Percentiles rank a stretch among this genome's conserved stretches.
Conservation (phyloP, 2,888 invertebrate genomes). For the Carcina quercana region DNA sequence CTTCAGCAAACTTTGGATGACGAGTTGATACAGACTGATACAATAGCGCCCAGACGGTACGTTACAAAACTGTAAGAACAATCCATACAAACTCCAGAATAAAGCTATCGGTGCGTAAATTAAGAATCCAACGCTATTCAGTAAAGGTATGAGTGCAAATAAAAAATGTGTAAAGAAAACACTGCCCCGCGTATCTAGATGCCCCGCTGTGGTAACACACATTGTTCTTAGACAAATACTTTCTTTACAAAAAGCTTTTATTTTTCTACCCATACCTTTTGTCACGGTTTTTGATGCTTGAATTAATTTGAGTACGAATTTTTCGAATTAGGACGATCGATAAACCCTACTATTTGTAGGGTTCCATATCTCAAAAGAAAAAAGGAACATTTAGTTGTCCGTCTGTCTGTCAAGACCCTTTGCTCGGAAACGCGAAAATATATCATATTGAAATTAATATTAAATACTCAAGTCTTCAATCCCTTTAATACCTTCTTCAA, state of each 20-base stretch:
- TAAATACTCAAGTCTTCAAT: too few species aligned
- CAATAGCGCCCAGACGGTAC: conserved; percentile 46
- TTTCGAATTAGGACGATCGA: conserved; percentile 37
- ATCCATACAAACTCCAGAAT: conserved; percentile 62
- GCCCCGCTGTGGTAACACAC: conserved; percentile 63
- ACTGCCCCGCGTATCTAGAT: conserved; percentile 58
- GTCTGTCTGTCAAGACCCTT: too few species aligned
- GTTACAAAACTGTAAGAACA: conserved; percentile 63
- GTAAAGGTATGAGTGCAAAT: conserved; percentile 50
- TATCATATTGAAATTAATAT: too few species aligned
- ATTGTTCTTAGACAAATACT: conserved; percentile 73
- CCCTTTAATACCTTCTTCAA: too few species aligned
- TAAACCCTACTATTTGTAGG: too few species aligned
- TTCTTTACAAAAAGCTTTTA: conserved; percentile 56
- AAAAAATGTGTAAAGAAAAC: conserved; percentile 54
- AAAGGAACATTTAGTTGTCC: too few species aligned
- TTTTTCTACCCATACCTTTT: conserved; percentile 52
- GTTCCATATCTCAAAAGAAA: too few species aligned
- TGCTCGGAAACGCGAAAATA: too few species aligned
- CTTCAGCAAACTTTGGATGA: too few species aligned
- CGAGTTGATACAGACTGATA: conserved; percentile 30
- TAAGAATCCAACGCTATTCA: conserved; percentile 64
- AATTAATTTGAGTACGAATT: conserved; percentile 48
- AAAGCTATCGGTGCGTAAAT: conserved; percentile 69
- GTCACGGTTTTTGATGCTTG: conserved; percentile 55